A percentile compares a stretch with the other conserved stretches of the same genome.
Evolutionary conservation across 1,140 invertebrate genomes (phyloP).

Genomic region (Bombus sibiricus): DNA sequence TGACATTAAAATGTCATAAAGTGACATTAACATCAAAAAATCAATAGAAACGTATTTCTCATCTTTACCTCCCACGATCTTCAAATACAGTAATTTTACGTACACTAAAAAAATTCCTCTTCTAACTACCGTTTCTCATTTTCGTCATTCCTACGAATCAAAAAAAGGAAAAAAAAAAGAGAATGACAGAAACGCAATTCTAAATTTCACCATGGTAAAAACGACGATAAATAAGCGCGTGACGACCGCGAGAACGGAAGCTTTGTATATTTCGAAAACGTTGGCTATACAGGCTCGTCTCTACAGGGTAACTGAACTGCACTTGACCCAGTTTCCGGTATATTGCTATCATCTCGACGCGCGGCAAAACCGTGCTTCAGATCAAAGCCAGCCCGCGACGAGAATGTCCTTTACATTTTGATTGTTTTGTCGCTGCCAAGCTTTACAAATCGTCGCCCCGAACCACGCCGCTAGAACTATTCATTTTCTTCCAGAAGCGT

Average conservation of each 20-base stretch:
- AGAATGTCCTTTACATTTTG: slow-evolving; percentile 27
- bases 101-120: too few species aligned
- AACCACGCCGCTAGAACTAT: slow-evolving; percentile 12
- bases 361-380: slow-evolving; percentile 25
- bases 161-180: background rate
- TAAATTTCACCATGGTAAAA: background rate
- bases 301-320: slow-evolving; percentile 46
- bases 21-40: too few species aligned
- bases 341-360: slow-evolving; percentile 38
- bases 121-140: too few species aligned
- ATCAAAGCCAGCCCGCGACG: slow-evolving; percentile 25
- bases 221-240: background rate
- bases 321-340: slow-evolving; percentile 44
- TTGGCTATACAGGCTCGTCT: background rate
- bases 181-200: background rate
- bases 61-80: too few species aligned
- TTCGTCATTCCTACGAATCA: too few species aligned
- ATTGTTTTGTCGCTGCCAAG: slow-evolving; percentile 29
- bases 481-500: background rate
- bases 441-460: slow-evolving; percentile 18
- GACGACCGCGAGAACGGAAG: background rate
- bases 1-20: too few species aligned
- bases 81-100: too few species aligned
- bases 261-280: slow-evolving; percentile 30
- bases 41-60: too few species aligned